Base-by-base conservation (phyloP, 1,140 invertebrate genomes). In the Zelostemma sp. region DNA sequence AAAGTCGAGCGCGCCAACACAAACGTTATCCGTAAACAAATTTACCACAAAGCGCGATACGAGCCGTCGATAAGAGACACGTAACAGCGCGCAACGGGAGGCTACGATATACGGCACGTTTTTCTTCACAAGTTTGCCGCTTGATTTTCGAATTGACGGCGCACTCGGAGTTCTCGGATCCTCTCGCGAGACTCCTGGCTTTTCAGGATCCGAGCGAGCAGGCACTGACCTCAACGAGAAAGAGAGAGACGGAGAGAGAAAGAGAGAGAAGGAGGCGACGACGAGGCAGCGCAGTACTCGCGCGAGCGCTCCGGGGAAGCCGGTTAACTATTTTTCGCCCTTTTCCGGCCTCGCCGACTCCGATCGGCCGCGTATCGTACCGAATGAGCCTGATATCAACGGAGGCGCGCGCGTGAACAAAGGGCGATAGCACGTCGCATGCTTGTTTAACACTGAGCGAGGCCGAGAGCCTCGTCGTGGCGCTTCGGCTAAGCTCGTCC, bases 171-270 rank as follows among this genome's bases (percentile, higher is more conserved):
- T 46, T 9, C 16, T 18, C 18, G 14, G 19, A 48, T n/a, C 41
- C 60, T 31, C 41, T 51, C n/a, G n/a, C 53, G 55, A 35, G 68
- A 61, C 74, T 80, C 77, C 77, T 78, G 78, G n/a, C n/a, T n/a
- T n/a, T 77, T 78, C 77, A 78, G 76, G 72, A 77, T 74, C 73
- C 74, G 73, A 73, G 62, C 73, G 72, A 77, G 77, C 77, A 80
- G 79, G 51, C 79, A 80, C 78, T 80, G 79, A 80, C 79, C 78
- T 70, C 76, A 25, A 68, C 72, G 77, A 78, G 75, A 49, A 21
- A 43, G 41, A 46, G 57, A 51, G 59, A 50, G 28, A 43, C 21
- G 21, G 25, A 43, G 33, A 16, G 66, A 31, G 19, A 43, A 48
- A 43, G 40, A 55, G 21, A 38, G 58, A 41, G n/a, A 5, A 43